phyloP scores from a whole-genome alignment of 2,113 vertebrate genomes.

The Tricholaema leucomelas region DNA sequence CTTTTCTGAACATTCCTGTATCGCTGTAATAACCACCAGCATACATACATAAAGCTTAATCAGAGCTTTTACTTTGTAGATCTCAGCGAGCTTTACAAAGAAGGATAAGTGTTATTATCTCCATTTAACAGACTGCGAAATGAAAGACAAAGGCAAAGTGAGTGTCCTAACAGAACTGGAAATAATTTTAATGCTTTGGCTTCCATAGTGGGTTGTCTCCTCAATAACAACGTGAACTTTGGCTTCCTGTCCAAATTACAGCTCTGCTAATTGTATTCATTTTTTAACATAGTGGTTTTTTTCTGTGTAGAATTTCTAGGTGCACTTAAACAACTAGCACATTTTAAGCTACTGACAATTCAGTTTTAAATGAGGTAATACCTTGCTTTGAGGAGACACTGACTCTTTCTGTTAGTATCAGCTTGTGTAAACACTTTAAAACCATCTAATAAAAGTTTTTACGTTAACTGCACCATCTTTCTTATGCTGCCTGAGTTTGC shows the following conservation, averaged over 20 bases:
- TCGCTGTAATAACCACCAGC: neutral
- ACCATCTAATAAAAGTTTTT: neutral
- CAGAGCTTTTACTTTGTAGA: slow-evolving; percentile 36
- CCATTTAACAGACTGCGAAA: slow-evolving; percentile 34
- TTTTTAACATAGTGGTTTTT: neutral
- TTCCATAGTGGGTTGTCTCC: neutral
- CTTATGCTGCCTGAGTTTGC: neutral
- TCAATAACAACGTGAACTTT: neutral
- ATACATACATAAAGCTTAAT: slow-evolving; percentile 37
- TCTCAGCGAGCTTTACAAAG: slow-evolving; percentile 42
- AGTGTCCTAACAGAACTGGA: slow-evolving; percentile 8
- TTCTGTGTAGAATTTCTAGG: neutral
- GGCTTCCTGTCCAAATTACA: neutral
- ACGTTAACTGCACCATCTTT: neutral
- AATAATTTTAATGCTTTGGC: slow-evolving; percentile 12
- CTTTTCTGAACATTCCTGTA: slow-evolving; percentile 41
- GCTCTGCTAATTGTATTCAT: neutral
- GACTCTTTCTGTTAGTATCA: neutral
- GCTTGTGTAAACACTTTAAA: neutral
- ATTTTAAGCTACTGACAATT: neutral
- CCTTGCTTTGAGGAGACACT: neutral
- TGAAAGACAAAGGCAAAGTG: slow-evolving; percentile 31
- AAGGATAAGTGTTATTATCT: slow-evolving; percentile 52
- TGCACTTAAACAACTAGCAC: neutral
- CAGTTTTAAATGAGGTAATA: neutral